These are phyloP conservation scores for Lathronympha strigana DNA, from an alignment of 2,888 invertebrate genomes.

Conservation along the genomic window DNA sequence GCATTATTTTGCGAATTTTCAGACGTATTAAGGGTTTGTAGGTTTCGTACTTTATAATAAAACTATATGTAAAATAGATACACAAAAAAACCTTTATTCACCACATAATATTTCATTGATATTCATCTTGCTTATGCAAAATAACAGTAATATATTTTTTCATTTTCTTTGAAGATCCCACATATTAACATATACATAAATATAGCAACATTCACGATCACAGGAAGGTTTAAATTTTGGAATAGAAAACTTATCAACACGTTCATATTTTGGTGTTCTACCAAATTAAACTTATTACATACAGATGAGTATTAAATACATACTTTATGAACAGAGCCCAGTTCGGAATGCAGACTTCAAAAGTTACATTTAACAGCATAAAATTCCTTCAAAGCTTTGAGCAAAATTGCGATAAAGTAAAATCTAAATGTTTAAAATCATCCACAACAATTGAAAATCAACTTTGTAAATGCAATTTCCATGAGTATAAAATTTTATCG, in stretches of 20 bases:
- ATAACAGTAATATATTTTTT: constrained; percentile 76
- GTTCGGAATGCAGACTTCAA: constrained; percentile 20
- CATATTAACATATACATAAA: constrained; percentile 65
- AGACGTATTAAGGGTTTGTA: neutral
- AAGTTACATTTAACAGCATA: constrained; percentile 48
- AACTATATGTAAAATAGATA: constrained; percentile 62
- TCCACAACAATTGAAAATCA: constrained; percentile 50
- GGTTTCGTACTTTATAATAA: constrained; percentile 35
- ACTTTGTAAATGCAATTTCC: constrained; percentile 58
- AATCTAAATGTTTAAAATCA: constrained; percentile 50
- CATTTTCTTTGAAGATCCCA: constrained; percentile 74
- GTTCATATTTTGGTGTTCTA: constrained; percentile 69
- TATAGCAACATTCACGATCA: constrained; percentile 80
- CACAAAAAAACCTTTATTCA: constrained; percentile 81
- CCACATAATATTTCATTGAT: constrained; percentile 80
- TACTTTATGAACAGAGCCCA: constrained; percentile 19
- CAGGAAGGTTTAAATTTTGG: constrained; percentile 81
- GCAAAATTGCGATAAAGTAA: constrained; percentile 62
- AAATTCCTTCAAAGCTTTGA: constrained; percentile 65
- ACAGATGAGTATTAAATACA: constrained; percentile 66
- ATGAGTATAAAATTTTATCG: constrained; percentile 70
- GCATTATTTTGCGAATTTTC: too few species aligned
- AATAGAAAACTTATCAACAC: constrained; percentile 79
- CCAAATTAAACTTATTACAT: constrained; percentile 68
- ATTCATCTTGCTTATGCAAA: constrained; percentile 77